These are phyloP conservation scores for Ligdia adustata DNA, from an alignment of 2,888 invertebrate genomes.

Conservation along the genomic window DNA sequence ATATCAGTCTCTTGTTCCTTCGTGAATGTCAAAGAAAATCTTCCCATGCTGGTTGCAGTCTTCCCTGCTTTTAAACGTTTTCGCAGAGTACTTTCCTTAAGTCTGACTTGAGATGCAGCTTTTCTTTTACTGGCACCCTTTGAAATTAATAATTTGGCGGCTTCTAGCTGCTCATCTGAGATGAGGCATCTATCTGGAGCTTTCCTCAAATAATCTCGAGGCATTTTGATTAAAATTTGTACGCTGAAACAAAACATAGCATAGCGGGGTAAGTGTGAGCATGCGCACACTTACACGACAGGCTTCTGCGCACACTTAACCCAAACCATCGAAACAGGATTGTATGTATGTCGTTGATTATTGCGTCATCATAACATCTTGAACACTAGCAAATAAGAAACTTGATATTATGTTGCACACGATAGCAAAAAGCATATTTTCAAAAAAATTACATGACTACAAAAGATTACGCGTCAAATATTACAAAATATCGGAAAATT, in stretches of 20 bases:
- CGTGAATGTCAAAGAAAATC: conserved; percentile 28
- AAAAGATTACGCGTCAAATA: conserved; percentile 1
- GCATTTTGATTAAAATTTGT: conserved; percentile 19
- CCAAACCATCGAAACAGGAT: too few relatives aligned
- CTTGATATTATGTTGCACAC: neutral
- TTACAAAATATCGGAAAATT: conserved; percentile 15
- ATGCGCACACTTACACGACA: too few relatives aligned
- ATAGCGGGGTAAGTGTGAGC: conserved; percentile 18
- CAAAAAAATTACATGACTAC: neutral
- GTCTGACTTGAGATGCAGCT: conserved; percentile 15
- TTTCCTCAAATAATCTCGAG: conserved; percentile 24
- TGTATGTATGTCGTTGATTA: neutral
- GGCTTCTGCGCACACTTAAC: too few relatives aligned
- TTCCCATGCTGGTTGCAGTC: conserved; percentile 14
- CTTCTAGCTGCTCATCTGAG: conserved; percentile 25
- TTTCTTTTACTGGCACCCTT: conserved; percentile 29
- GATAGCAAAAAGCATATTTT: conserved; percentile 1
- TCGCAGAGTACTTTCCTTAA: conserved; percentile 30
- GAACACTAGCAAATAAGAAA: conserved; percentile 2
- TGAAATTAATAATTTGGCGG: conserved; percentile 27
- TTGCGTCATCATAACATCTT: conserved; percentile 3
- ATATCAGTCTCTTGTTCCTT: conserved; percentile 27
- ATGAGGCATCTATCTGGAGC: conserved; percentile 16
- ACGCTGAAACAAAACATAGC: conserved; percentile 23
- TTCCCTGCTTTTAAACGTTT: conserved; percentile 31